A percentile compares a stretch with the other conserved stretches of the same genome.
These are phyloP conservation scores for Dasysyrphus albostriatus DNA, from an alignment of 2,888 invertebrate species.

Conservation along the genomic window DNA sequence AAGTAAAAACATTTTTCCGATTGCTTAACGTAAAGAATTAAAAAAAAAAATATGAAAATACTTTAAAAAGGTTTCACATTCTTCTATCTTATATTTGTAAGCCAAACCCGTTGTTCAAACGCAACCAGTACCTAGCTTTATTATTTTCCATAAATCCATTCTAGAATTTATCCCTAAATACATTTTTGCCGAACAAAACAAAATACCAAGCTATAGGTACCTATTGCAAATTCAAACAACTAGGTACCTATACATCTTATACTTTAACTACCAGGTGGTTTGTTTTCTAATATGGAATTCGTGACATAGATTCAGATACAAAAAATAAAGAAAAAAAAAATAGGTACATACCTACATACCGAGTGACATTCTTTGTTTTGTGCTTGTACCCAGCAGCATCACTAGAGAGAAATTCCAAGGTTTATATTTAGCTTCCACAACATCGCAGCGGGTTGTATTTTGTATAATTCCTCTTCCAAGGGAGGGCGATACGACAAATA, in stretches of 20 bases:
- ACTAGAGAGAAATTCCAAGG: constrained; percentile 44
- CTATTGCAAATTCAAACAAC: background rate
- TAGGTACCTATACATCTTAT: background rate
- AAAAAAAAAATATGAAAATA: too few relatives aligned
- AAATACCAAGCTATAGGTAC: background rate
- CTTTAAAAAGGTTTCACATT: too few relatives aligned
- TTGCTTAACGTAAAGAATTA: too few relatives aligned
- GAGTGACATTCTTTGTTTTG: constrained; percentile 25
- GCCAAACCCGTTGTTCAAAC: background rate
- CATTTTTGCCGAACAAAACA: background rate
- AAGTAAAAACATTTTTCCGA: too few relatives aligned
- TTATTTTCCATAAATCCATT: too few relatives aligned
- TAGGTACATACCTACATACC: constrained; percentile 8
- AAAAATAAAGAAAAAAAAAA: background rate
- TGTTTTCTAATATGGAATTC: constrained; percentile 14
- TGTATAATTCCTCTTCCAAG: background rate
- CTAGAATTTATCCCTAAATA: background rate
- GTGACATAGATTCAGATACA: constrained; percentile 23
- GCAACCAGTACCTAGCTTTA: too few relatives aligned
- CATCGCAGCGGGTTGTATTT: background rate
- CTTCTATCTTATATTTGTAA: too few relatives aligned
- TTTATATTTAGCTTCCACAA: constrained; percentile 34
- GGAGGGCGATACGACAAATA: background rate
- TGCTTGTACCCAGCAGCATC: constrained; percentile 29
- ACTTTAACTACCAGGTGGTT: constrained; percentile 9